phyloP scores from a whole-genome alignment of 1,140 invertebrate genomes.

The Heliconius congener region DNA sequence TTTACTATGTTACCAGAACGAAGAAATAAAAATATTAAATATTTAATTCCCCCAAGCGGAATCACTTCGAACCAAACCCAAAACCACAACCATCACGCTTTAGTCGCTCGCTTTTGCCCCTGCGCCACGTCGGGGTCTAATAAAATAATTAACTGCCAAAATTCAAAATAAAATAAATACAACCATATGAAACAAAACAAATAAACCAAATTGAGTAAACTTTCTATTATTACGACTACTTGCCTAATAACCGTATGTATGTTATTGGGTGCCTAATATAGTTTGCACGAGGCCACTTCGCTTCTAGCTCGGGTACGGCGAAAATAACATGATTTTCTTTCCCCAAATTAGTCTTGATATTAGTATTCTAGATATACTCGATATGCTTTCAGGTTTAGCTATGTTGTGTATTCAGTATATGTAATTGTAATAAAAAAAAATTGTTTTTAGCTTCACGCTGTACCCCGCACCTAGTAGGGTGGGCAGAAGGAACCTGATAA shows the following conservation, averaged over 20 bases:
- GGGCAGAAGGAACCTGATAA: not conserved
- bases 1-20: too few species aligned
- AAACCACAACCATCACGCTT: too few species aligned
- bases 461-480: not conserved
- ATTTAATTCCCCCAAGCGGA: too few species aligned
- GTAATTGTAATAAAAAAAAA: not conserved
- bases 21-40: too few species aligned
- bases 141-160: not conserved
- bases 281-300: slow-evolving; percentile 7
- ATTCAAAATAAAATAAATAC: not conserved
- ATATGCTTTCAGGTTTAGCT: not conserved
- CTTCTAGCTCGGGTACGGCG: not conserved
- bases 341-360: slow-evolving; percentile 5
- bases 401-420: not conserved
- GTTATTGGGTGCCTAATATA: slow-evolving; percentile 24
- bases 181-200: slow-evolving; percentile 15
- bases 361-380: not conserved
- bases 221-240: slow-evolving; percentile 17
- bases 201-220: slow-evolving; percentile 12
- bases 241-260: slow-evolving; percentile 5
- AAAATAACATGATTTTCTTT: slow-evolving; percentile 14
- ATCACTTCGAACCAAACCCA: too few species aligned
- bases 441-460: not conserved
- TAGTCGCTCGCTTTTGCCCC: too few species aligned
- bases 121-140: not conserved